Conservation (phyloP, 2,113 vertebrate species). For the Cyprinodon brontotheroides region DNA sequence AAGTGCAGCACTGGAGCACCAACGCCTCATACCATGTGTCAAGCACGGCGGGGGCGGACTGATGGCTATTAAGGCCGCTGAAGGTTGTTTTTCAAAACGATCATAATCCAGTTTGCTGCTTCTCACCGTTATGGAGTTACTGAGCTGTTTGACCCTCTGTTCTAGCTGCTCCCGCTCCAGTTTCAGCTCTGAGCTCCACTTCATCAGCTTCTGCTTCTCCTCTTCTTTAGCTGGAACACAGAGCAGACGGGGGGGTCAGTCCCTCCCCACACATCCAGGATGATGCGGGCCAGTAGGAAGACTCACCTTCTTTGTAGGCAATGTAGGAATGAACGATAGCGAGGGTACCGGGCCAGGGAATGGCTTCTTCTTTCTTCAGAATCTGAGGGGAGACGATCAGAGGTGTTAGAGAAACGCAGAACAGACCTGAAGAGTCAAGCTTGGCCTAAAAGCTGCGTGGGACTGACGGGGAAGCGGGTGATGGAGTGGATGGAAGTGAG, state of each 20-base stretch:
- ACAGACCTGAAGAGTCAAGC: slow-evolving; percentile 23
- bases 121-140: slow-evolving; percentile 94
- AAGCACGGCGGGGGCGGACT: no score
- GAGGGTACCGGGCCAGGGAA: slow-evolving; percentile 98
- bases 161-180: slow-evolving; percentile 96
- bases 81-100: no score
- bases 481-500: slow-evolving; percentile 75
- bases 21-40: no score
- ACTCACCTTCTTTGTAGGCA: slow-evolving; percentile 97
- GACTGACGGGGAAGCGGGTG: slow-evolving; percentile 52
- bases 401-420: slow-evolving; percentile 45
- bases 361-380: slow-evolving; percentile 98
- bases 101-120: not conserved
- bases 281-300: fast-evolving
- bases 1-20: no score
- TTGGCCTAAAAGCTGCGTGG: slow-evolving; percentile 52
- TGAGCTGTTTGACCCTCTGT: slow-evolving; percentile 96
- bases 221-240: slow-evolving; percentile 92
- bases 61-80: no score
- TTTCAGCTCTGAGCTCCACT: slow-evolving; percentile 97
- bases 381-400: slow-evolving; percentile 83
- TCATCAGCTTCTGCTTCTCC: slow-evolving; percentile 97
- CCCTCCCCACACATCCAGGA: fast-evolving
- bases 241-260: not conserved
- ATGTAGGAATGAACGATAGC: slow-evolving; percentile 99